Percentiles rank a stretch among this genome's conserved stretches.
phyloP scores from a whole-genome alignment of 1,140 invertebrate species.

The Diplogasteroides magnus region DNA sequence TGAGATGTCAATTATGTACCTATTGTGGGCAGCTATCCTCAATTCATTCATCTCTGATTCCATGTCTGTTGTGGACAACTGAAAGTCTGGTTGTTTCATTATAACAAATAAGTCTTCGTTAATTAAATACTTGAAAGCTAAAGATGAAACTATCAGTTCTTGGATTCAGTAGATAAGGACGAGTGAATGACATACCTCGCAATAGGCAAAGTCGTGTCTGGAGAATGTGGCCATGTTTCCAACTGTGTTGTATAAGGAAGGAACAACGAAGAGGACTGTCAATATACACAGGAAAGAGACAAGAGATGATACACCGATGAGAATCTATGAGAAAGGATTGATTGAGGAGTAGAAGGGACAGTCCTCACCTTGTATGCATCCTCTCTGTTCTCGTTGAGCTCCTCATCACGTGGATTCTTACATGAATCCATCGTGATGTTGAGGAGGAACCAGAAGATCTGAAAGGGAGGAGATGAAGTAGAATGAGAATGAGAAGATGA shows the following conservation, averaged over 20 bases:
- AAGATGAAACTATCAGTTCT: background rate
- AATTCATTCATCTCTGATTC: slow-evolving; percentile 32
- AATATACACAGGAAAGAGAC: slow-evolving; percentile 43
- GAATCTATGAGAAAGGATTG: slow-evolving; percentile 5
- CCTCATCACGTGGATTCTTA: background rate
- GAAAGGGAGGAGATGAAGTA: background rate
- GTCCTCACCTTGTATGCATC: background rate
- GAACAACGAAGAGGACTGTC: slow-evolving; percentile 44
- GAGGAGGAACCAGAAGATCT: background rate
- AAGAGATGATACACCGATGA: slow-evolving; percentile 41
- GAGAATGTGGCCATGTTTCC: slow-evolving; percentile 43
- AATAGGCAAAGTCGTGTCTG: slow-evolving; percentile 46
- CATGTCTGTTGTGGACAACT: slow-evolving; percentile 32
- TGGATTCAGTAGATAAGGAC: background rate
- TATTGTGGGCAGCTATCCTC: slow-evolving; percentile 19
- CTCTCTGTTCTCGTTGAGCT: background rate
- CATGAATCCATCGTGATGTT: background rate
- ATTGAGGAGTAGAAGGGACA: background rate
- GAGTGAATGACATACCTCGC: slow-evolving; percentile 37
- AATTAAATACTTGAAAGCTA: background rate
- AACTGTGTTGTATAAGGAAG: slow-evolving; percentile 51
- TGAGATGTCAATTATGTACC: too few species aligned
- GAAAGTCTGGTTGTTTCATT: slow-evolving; percentile 5
- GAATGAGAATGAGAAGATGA: background rate
- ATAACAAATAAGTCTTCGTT: background rate